Conservation (phyloP, 2,797 vertebrate genomes). For the Aphelocoma californica region DNA sequence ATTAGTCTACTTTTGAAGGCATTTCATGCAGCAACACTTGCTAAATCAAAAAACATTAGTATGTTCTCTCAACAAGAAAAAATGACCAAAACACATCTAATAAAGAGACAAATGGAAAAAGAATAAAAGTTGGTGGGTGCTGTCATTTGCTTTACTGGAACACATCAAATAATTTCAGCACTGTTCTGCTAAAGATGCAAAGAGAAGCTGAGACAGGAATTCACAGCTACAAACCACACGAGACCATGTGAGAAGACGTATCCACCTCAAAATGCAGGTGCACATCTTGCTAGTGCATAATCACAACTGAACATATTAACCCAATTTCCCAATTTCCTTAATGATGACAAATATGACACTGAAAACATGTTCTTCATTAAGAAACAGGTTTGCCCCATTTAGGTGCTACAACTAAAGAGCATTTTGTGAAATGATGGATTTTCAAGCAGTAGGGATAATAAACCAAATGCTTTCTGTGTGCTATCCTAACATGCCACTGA, state of each 20-base stretch:
- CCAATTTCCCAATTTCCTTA: background rate
- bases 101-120: background rate
- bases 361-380: background rate
- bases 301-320: background rate
- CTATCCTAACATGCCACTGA: background rate
- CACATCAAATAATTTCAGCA: conserved; percentile 6
- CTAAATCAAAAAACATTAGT: background rate
- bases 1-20: background rate
- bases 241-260: background rate
- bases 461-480: background rate
- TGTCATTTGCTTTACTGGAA: conserved; percentile 52
- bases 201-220: conserved; percentile 70
- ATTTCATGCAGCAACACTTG: background rate
- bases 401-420: background rate
- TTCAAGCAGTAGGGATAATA: background rate
- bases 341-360: background rate
- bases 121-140: background rate
- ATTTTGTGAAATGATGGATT: background rate
- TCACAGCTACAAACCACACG: conserved; percentile 73
- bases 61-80: background rate
- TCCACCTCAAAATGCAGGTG: conserved; percentile 19
- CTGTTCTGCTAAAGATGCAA: conserved; percentile 26
- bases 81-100: background rate
- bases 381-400: background rate
- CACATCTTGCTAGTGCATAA: background rate